These are phyloP conservation scores for Cryptus armator DNA, from an alignment of 2,888 invertebrate species.

Conservation along the genomic window DNA sequence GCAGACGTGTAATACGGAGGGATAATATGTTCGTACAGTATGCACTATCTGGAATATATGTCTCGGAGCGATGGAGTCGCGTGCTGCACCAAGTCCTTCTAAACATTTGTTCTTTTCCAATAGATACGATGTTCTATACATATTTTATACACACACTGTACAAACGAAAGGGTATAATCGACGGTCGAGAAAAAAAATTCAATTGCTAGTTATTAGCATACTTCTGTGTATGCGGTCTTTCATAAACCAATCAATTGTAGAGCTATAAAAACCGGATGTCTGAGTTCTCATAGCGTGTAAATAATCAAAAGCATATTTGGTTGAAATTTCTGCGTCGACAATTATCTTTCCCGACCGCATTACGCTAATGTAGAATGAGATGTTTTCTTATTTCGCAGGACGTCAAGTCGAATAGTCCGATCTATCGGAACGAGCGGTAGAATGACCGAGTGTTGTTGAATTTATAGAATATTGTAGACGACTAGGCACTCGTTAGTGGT, in stretches of 20 bases:
- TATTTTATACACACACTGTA: neutral
- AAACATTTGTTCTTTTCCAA: neutral
- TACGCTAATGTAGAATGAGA: neutral
- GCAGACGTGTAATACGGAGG: slow-evolving; percentile 50
- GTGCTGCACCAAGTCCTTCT: slow-evolving; percentile 15
- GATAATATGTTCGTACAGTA: slow-evolving; percentile 52
- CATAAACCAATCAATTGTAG: too few species aligned
- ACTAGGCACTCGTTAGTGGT: slow-evolving; percentile 36
- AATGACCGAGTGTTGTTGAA: slow-evolving; percentile 34
- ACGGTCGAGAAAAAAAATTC: neutral
- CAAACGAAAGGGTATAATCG: neutral
- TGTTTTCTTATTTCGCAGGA: neutral
- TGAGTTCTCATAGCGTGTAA: neutral
- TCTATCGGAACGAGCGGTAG: slow-evolving; percentile 1
- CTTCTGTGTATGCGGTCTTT: neutral
- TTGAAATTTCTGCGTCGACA: neutral
- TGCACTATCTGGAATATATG: slow-evolving; percentile 44
- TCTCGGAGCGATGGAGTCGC: slow-evolving; percentile 34
- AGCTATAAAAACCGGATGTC: too few species aligned
- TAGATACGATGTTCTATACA: slow-evolving; percentile 5
- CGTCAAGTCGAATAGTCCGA: slow-evolving; percentile 18
- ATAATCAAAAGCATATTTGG: neutral
- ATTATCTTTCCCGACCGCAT: neutral
- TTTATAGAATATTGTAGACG: slow-evolving; percentile 35
- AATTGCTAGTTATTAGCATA: neutral